Base-by-base conservation (phyloP, 1,140 invertebrate species). In the Cydia strobilella region DNA sequence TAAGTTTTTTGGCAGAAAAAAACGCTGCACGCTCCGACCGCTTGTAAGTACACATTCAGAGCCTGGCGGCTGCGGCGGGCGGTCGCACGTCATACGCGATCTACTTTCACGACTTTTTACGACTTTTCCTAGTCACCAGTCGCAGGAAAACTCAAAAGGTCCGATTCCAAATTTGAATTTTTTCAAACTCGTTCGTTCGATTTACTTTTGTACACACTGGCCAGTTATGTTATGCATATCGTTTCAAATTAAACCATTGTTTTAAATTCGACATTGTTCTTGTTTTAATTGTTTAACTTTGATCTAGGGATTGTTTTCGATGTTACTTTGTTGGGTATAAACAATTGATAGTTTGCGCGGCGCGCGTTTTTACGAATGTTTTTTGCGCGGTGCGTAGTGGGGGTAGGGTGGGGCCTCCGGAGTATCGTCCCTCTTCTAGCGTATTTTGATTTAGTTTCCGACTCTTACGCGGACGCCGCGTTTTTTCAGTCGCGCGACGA, bases 401-500 rank as follows among this genome's bases (percentile, higher is more conserved):
- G 90, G 87, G 86, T 83, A 89, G 87, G 90, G 90, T 90, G 90
- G 90, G 86, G 90, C 90, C 85, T 89, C 76, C 35, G 80, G 66
- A 84, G 90, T 88, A 85, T 89, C 90, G 90, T 90, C 90, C 90
- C 89, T 91, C 90, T 91, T 82, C 89, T 89, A 90, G 88, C 88
- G 84, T 92, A 92, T 92, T 92, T 92, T 92, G 90, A 92, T 91
- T 92, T 92, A 92, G 90, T 92, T 91, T 91, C 88, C 85, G 80
- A 91, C 82, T 88, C 88, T 90, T 90, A 91, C 89, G 88, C 87
- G 86, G 89, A 88, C 91, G 89, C 89, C 83, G 88, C 86, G 88
- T 91, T 92, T 92, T 92, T 92, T 91, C 90, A 92, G 90, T 92
- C 90, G 90, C 90, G 90, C 90, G 87, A 86, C 85, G 77, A 82